These are phyloP conservation scores for Arctopsyche grandis DNA, from an alignment of 1,140 invertebrate species.

Conservation along the genomic window DNA sequence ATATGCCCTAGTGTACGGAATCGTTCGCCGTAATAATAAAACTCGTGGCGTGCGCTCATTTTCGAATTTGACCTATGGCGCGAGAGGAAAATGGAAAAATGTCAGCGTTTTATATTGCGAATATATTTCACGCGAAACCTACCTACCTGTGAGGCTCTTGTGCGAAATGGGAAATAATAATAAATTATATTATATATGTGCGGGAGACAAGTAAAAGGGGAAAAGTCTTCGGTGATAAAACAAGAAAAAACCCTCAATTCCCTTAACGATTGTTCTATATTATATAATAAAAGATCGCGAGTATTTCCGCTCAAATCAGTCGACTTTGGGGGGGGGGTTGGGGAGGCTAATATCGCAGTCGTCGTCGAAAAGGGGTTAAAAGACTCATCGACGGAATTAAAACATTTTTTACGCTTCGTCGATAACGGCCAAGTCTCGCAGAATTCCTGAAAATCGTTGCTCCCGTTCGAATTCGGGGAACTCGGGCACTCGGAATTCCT, in stretches of 20 bases:
- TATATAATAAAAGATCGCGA: neutral
- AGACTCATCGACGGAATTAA: neutral
- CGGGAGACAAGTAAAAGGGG: neutral
- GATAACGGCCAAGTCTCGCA: neutral
- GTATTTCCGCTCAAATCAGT: neutral
- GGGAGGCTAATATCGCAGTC: neutral
- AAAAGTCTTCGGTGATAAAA: neutral
- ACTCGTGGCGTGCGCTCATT: neutral
- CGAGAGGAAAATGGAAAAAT: neutral
- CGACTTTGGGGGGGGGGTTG: too few species aligned
- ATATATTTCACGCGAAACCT: constrained; percentile 3
- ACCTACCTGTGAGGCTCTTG: neutral
- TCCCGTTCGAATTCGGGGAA: neutral
- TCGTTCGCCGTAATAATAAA: neutral
- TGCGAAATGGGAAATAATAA: neutral
- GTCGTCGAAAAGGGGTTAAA: neutral
- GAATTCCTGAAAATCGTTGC: neutral
- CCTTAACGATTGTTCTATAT: neutral
- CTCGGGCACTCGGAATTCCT: neutral
- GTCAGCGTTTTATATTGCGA: constrained; percentile 7
- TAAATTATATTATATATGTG: neutral
- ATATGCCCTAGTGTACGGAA: neutral
- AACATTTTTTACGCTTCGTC: neutral
- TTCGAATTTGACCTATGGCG: constrained; percentile 5
- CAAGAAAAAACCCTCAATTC: neutral